Evolutionary conservation across 2,797 vertebrate genomes (phyloP), one percentile per base, ranked within the genome.

Genomic region (Bradypodion ventrale): DNA sequence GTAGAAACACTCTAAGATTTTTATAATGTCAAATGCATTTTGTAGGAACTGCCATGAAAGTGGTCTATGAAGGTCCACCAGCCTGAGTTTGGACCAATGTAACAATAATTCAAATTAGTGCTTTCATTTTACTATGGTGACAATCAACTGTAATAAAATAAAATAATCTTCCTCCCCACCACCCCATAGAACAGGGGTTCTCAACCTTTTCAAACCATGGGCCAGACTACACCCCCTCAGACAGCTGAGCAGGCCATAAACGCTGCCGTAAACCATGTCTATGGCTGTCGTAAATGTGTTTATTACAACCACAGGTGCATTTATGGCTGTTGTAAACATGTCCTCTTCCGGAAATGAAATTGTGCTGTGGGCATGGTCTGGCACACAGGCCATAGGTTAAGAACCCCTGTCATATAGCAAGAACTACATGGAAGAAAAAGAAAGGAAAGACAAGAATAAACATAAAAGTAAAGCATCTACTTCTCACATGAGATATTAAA

Each of bases 391-490:
- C n/a, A n/a, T n/a, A n/a, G n/a, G n/a, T n/a, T n/a, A n/a, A n/a
- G n/a, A n/a, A n/a, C n/a, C n/a, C n/a, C n/a, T n/a, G n/a, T n/a
- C n/a, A n/a, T n/a, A 63, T 21, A 32, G 25, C 37, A 81, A 66
- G 21, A 68, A 40, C 29, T 73, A 82, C 10, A 80, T 21, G 10
- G 62, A 25, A 74, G 15, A 23, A 70, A 42, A 32, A 13, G 3
- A 46, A 12, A n/a, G n/a, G 10, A 32, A 27, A n/a, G n/a, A 7
- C 91, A 89, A 70, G 84, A 86, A 25, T 81, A 89, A 90, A 90
- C 89, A 87, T 85, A 87, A 92, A 92, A 93, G 92, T 83, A 92
- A 94, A 91, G 90, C 89, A 92, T 91, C 86, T 88, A 92, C 91
- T 93, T 91, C 87, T 89, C 86, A 91, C 90, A 85, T 75, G 74